Evolutionary conservation across 2,113 vertebrate species (phyloP).

Genomic region (Eira barbara): DNA sequence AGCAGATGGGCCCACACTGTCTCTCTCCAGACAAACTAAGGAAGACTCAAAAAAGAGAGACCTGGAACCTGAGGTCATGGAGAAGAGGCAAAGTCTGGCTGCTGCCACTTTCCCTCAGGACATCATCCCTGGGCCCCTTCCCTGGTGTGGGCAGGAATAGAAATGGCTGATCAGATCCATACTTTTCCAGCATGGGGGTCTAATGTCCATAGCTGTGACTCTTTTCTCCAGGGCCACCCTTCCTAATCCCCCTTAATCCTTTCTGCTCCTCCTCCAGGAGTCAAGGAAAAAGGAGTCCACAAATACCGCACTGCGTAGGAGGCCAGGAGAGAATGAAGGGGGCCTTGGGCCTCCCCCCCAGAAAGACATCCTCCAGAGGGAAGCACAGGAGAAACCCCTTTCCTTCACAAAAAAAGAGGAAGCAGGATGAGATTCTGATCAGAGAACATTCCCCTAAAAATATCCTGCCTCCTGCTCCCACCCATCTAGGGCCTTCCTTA

Average conservation of each 20-base stretch:
- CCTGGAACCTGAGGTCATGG: background rate
- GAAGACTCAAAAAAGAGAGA: background rate
- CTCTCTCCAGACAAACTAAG: background rate
- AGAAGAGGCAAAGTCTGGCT: background rate
- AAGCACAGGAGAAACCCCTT: background rate
- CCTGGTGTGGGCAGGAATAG: background rate
- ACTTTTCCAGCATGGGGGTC: background rate
- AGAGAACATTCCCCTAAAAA: slow-evolving; percentile 47
- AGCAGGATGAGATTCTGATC: slow-evolving; percentile 10
- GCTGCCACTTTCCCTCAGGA: background rate
- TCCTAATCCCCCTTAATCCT: slow-evolving; percentile 56
- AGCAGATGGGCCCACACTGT: background rate
- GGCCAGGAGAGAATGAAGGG: slow-evolving; percentile 33
- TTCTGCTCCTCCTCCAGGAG: slow-evolving; percentile 17
- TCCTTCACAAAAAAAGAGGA: background rate
- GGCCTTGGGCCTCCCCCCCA: background rate
- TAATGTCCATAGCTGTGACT: background rate
- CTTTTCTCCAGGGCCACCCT: background rate
- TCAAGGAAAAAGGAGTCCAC: slow-evolving; percentile 44
- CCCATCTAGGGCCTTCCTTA: slow-evolving; percentile 40
- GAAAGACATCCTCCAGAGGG: background rate
- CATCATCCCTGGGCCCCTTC: background rate
- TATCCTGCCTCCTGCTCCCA: slow-evolving; percentile 13
- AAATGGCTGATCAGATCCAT: background rate
- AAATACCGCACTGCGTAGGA: slow-evolving; percentile 61